Evolutionary conservation across 2,113 vertebrate species (phyloP).

Genomic region (Ammodytes marinus): DNA sequence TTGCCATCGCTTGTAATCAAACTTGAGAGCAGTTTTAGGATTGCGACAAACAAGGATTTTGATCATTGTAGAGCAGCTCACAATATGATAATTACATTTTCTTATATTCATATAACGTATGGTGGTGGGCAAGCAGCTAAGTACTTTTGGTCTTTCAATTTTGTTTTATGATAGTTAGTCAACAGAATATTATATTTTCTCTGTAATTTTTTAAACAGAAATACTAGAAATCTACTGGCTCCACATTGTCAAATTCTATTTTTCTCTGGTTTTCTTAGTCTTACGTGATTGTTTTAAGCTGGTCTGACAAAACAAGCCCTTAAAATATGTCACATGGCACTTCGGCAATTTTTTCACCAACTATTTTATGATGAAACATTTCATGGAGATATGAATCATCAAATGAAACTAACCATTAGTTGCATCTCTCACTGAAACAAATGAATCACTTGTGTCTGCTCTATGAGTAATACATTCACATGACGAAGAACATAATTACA

Average conservation of each 20-base stretch:
- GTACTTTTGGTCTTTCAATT: not conserved
- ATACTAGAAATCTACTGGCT: not conserved
- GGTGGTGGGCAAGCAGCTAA: not conserved
- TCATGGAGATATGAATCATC: not conserved
- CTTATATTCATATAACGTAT: not conserved
- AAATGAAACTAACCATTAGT: not conserved
- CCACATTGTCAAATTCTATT: not conserved
- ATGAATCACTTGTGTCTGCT: constrained; percentile 1
- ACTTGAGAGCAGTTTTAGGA: not conserved
- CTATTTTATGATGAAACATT: not conserved
- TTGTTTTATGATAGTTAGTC: not conserved
- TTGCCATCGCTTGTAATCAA: not conserved
- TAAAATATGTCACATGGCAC: not conserved
- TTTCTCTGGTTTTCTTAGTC: not conserved
- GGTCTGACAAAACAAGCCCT: not conserved
- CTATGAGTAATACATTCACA: not conserved
- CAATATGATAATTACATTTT: not conserved
- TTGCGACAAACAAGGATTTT: not conserved
- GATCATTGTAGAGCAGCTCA: not conserved
- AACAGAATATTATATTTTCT: not conserved
- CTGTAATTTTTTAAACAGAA: no score
- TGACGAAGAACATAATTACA: not conserved
- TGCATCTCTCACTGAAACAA: not conserved
- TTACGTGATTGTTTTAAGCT: not conserved
- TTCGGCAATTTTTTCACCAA: not conserved